Percentiles rank a stretch among this genome's conserved stretches.
Evolutionary conservation across 2,888 invertebrate species (phyloP).

Genomic region (Hecatera dysodea): DNA sequence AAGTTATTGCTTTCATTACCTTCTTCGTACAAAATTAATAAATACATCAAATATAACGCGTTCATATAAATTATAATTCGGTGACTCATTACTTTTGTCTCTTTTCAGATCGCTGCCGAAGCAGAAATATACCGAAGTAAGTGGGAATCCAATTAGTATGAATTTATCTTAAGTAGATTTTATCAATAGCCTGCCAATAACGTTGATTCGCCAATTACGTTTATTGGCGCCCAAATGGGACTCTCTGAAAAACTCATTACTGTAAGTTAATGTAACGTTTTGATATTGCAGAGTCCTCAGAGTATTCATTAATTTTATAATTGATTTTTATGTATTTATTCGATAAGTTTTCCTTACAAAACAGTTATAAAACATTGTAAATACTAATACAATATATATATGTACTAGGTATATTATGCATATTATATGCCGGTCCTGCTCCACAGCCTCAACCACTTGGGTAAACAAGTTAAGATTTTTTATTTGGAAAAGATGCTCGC

Average conservation of each 20-base stretch:
- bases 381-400: too few species aligned
- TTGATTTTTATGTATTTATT: too few species aligned
- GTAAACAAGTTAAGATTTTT: too few species aligned
- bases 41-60: background rate
- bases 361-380: too few species aligned
- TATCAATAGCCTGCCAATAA: slow-evolving; percentile 46
- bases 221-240: slow-evolving; percentile 53
- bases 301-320: background rate
- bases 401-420: too few species aligned
- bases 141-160: slow-evolving; percentile 48
- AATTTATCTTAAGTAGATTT: slow-evolving; percentile 46
- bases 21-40: slow-evolving; percentile 4
- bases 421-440: too few species aligned
- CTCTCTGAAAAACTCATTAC: slow-evolving; percentile 30
- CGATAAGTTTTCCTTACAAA: too few species aligned
- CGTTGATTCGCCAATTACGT: slow-evolving; percentile 33
- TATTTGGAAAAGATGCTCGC: too few species aligned
- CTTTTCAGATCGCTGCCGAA: slow-evolving; percentile 50
- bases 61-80: background rate
- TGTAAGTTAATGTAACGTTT: slow-evolving; percentile 8
- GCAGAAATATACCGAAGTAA: slow-evolving; percentile 51
- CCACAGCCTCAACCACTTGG: too few species aligned
- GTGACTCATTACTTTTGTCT: slow-evolving; percentile 35
- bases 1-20: background rate
- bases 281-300: background rate